A percentile compares a stretch with the other conserved stretches of the same genome.
Evolutionary conservation across 2,797 vertebrate genomes (phyloP).

Genomic region (Naso thynnoides): DNA sequence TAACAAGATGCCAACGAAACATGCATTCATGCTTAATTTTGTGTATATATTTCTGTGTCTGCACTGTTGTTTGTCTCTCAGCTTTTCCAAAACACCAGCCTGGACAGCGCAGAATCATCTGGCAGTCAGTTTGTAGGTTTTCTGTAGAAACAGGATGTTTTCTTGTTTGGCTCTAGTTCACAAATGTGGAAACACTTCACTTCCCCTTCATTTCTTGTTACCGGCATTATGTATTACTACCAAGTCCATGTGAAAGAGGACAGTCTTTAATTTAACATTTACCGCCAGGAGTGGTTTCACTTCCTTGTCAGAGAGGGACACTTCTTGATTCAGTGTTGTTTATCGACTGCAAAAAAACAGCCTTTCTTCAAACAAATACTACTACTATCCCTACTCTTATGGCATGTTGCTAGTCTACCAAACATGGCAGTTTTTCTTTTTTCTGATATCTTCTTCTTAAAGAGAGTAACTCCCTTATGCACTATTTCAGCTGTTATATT

Average conservation of each 20-base stretch:
- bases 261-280: slow-evolving; percentile 19
- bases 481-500: not conserved
- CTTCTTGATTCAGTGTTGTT: slow-evolving; percentile 46
- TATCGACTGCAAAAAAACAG: slow-evolving; percentile 8
- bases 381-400: no score
- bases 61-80: not conserved
- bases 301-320: slow-evolving; percentile 38
- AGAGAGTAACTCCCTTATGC: not conserved
- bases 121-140: not conserved
- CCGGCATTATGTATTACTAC: not conserved
- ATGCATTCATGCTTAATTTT: not conserved
- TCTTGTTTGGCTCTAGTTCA: slow-evolving; percentile 1
- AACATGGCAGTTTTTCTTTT: not conserved
- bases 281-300: slow-evolving; percentile 30
- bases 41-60: not conserved
- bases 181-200: slow-evolving; percentile 46
- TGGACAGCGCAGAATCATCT: no score
- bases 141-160: not conserved
- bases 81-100: not conserved
- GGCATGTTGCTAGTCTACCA: not conserved
- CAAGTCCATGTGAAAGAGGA: not conserved
- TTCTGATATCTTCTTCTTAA: not conserved
- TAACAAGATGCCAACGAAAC: not conserved
- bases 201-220: slow-evolving; percentile 40
- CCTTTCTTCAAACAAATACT: not conserved